These are phyloP conservation scores for Graptemys geographica DNA, from an alignment of 2,797 vertebrate genomes.

Conservation along the genomic window DNA sequence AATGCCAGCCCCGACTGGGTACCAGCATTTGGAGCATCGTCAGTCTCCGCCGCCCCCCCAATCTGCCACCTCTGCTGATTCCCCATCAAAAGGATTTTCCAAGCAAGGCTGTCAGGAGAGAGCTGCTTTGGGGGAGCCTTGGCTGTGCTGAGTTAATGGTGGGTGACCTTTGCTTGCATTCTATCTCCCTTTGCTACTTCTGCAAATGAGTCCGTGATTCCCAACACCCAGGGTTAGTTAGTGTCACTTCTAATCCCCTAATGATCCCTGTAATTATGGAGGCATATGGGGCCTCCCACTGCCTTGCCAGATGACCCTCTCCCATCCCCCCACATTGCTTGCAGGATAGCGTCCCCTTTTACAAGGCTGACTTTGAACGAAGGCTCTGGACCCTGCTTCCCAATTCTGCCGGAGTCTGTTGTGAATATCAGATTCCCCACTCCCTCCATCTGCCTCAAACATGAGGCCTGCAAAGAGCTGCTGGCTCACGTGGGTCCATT, in stretches of 20 bases:
- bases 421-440: background rate
- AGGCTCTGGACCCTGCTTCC: background rate
- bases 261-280: background rate
- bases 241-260: conserved; percentile 1
- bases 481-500: background rate
- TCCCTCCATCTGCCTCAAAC: background rate
- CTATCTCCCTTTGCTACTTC: background rate
- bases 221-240: background rate
- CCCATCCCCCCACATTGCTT: background rate
- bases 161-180: background rate
- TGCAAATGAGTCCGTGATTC: background rate
- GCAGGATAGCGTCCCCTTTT: background rate
- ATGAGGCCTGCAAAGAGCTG: background rate
- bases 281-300: background rate
- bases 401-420: background rate
- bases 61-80: background rate
- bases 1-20: background rate
- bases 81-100: background rate
- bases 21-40: background rate
- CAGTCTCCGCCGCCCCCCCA: background rate
- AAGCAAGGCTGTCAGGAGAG: background rate
- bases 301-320: background rate
- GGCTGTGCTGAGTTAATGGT: background rate
- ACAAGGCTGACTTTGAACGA: background rate
- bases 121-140: background rate